Evolutionary conservation across 2,888 invertebrate species (phyloP).

Genomic region (Acanthosepion pharaonis): DNA sequence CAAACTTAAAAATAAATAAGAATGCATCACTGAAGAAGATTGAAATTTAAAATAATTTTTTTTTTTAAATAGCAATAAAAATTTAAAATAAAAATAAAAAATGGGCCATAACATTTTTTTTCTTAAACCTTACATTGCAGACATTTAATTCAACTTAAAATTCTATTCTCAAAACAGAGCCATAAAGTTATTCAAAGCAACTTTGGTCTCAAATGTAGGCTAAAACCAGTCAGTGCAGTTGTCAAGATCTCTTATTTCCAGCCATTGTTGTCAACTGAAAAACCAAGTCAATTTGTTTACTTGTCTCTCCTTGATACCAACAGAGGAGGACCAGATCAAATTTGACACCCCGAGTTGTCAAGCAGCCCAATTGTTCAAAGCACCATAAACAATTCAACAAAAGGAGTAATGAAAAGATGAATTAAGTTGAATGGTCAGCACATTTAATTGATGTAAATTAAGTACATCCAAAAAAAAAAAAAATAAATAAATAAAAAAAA

Average conservation of each 20-base stretch:
- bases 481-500: too few species aligned
- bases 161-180: background rate
- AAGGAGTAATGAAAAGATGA: background rate
- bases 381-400: slow-evolving; percentile 4
- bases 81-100: too few species aligned
- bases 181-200: background rate
- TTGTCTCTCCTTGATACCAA: background rate
- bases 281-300: background rate
- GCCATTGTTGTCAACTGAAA: background rate
- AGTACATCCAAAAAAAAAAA: background rate
- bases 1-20: too few species aligned
- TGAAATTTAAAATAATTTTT: too few species aligned
- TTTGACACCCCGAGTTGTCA: background rate
- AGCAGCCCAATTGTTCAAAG: background rate
- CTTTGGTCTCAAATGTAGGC: background rate
- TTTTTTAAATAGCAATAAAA: too few species aligned
- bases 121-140: too few species aligned
- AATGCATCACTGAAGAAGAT: too few species aligned
- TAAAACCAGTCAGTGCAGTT: background rate
- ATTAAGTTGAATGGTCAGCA: background rate
- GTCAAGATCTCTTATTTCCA: background rate
- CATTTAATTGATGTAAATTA: background rate
- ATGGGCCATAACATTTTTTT: too few species aligned
- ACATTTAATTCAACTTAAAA: too few species aligned
- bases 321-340: background rate